These are phyloP conservation scores for Microtus pennsylvanicus DNA, from an alignment of 2,113 vertebrate species.

Conservation along the genomic window DNA sequence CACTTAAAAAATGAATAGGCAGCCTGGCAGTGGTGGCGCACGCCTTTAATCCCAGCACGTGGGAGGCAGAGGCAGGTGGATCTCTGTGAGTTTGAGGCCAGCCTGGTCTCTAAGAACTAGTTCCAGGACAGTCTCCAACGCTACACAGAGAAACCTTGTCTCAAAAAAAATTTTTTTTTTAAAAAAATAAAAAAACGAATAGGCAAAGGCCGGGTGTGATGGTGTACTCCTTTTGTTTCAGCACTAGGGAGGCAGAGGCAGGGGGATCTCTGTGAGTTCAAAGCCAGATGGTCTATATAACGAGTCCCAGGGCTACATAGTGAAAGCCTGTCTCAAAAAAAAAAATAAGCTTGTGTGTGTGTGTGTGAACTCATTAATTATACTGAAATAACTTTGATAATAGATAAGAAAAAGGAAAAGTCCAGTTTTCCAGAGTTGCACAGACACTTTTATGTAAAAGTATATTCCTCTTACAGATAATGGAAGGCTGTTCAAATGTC, in stretches of 20 bases:
- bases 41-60: too few relatives aligned
- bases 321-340: neutral
- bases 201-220: neutral
- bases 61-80: too few relatives aligned
- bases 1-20: neutral
- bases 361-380: neutral
- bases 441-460: neutral
- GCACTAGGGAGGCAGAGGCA: neutral
- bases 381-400: neutral
- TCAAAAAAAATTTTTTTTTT: too few relatives aligned
- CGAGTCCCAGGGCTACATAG: neutral
- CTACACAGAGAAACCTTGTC: too few relatives aligned
- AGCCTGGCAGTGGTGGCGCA: too few relatives aligned
- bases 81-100: too few relatives aligned
- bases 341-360: neutral
- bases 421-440: neutral
- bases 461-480: neutral
- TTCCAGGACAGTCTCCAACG: too few relatives aligned
- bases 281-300: neutral
- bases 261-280: neutral
- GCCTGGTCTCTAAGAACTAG: too few relatives aligned
- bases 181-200: neutral
- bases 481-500: neutral
- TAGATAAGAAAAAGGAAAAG: neutral
- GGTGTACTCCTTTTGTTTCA: neutral